phyloP scores from a whole-genome alignment of 2,888 invertebrate species.

The Eueremaeus valkanovi region DNA sequence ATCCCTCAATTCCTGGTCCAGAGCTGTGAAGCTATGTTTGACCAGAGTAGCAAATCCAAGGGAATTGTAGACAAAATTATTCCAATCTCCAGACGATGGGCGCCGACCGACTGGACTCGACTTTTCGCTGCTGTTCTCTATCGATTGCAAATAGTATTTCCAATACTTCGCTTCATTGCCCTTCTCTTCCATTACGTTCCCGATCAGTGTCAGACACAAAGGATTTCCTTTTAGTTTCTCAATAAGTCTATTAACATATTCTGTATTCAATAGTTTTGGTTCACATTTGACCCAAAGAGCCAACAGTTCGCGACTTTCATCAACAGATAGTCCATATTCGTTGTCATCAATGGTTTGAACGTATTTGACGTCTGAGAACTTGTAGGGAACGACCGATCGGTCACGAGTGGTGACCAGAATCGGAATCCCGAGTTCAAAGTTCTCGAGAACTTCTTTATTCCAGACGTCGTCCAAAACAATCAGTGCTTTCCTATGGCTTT shows the following conservation, averaged over 20 bases:
- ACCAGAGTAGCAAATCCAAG: slow-evolving; percentile 57
- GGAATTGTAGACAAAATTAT: slow-evolving; percentile 47
- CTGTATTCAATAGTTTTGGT: slow-evolving; percentile 52
- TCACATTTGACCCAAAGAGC: slow-evolving; percentile 45
- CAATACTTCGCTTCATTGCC: not conserved
- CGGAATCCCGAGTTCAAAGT: slow-evolving; percentile 67
- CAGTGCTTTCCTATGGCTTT: slow-evolving; percentile 42
- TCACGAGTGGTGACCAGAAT: slow-evolving; percentile 66
- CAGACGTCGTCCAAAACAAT: slow-evolving; percentile 66
- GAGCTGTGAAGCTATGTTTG: slow-evolving; percentile 61
- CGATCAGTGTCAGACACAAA: slow-evolving; percentile 34
- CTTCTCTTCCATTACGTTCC: not conserved
- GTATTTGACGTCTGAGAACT: not conserved
- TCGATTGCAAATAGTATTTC: not conserved
- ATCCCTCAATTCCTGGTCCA: slow-evolving; percentile 52
- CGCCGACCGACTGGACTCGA: not conserved
- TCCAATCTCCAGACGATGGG: not conserved
- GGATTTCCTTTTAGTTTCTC: slow-evolving; percentile 10
- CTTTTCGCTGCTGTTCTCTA: not conserved
- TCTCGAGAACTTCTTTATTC: slow-evolving; percentile 59
- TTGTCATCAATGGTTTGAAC: not conserved
- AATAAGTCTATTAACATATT: not conserved
- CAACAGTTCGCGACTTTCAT: slow-evolving; percentile 43
- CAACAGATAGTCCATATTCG: slow-evolving; percentile 41
- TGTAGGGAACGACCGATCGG: slow-evolving; percentile 52